Evolutionary conservation across 2,113 vertebrate species (phyloP), one percentile per base, ranked within the genome.

Genomic region (Falcunculus frontatus): DNA sequence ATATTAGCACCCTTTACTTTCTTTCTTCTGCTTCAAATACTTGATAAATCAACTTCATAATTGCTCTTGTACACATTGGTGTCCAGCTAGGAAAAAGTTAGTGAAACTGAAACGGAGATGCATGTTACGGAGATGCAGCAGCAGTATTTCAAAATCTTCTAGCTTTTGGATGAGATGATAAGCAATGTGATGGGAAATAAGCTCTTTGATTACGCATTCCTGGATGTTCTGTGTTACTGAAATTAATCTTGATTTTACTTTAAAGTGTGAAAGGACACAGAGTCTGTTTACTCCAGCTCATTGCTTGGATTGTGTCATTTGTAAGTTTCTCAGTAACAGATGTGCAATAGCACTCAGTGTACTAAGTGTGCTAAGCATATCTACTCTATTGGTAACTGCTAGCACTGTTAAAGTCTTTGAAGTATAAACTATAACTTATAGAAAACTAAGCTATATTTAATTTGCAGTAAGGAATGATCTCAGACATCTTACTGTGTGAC

Each of bases 101-200:
- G 7, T 13, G 37, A 37, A 85, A 39, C 22, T 49, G 56, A 85
- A 68, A 32, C 57, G 16, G 49, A 46, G n/a, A 42, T 18, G 25
- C 29, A 37, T 7, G 1, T 42, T 44, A 52, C 12, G 13, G 42
- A 73, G 32, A 53, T 57, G 59, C 16, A 62, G 20, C 0, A 0
- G 11, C 10, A 77, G 13, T 22, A 65, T 73, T 81, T 90, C 53
- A 27, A 80, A 69, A 53, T 77, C 26, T 56, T 59, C 7, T 57
- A 41, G 9, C 6, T 84, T 69, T 77, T 46, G 9, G 44, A 29
- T 25, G 41, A 85, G 32, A n/a, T 42, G 30, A 25, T 44, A 53
- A 91, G 42, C 30, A 46, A 12, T 29, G 27, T 22, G 26, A 46
- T 33, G 39, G 17, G 23, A 49, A 64, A 37, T 18, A 47, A 68